These are phyloP conservation scores for Strigamia transsilvanica DNA, from an alignment of 2,888 invertebrate species.

Conservation along the genomic window DNA sequence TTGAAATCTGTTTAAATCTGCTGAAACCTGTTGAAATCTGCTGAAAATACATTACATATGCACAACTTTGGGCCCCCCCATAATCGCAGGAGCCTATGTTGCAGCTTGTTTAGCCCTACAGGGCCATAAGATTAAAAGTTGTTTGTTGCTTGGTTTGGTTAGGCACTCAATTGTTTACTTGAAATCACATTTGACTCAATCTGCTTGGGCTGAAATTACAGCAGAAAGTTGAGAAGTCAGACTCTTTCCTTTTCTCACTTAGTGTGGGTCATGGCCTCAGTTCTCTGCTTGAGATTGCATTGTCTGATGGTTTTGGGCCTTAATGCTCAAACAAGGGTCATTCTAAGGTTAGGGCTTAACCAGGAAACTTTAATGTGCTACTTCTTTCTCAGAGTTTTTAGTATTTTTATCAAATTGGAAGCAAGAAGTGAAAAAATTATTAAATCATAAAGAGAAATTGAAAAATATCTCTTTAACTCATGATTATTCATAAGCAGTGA, in stretches of 20 bases:
- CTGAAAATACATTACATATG: too few species aligned
- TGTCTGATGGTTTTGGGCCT: constrained; percentile 20
- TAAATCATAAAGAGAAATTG: not conserved
- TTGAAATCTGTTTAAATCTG: too few species aligned
- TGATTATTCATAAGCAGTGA: not conserved
- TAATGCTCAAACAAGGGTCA: not conserved
- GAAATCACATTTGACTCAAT: not conserved
- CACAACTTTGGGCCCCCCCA: too few species aligned
- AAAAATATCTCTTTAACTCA: not conserved
- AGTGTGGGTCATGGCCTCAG: constrained; percentile 28
- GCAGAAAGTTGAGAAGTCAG: constrained; percentile 17
- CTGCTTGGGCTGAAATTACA: not conserved
- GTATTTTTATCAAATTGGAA: not conserved
- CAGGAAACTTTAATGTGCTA: not conserved
- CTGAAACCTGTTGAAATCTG: too few species aligned
- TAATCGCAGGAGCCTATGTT: too few species aligned
- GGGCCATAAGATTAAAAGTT: not conserved
- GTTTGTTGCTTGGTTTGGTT: not conserved
- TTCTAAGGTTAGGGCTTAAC: constrained; percentile 12
- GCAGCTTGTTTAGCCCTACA: not conserved
- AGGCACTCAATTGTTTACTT: not conserved
- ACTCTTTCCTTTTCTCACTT: constrained; percentile 23
- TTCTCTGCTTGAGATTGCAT: not conserved
- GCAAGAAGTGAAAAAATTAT: too few species aligned
- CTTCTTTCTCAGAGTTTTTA: not conserved